phyloP scores from a whole-genome alignment of 2,113 vertebrate species.

The Trinectes maculatus region DNA sequence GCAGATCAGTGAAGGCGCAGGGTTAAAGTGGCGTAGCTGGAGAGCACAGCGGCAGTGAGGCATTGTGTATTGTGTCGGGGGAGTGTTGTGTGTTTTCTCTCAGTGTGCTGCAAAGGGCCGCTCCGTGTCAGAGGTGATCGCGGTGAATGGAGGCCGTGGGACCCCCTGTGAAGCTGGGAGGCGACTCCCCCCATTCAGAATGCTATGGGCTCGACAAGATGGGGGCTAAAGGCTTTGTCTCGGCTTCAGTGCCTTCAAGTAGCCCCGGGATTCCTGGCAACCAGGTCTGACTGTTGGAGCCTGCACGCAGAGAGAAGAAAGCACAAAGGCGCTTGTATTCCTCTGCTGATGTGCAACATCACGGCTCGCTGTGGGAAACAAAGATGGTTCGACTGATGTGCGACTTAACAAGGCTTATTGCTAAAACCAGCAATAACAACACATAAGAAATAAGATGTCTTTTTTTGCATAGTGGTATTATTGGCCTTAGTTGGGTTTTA shows the following conservation, averaged over 20 bases:
- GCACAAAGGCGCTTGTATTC: constrained; percentile 67
- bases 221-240: constrained; percentile 75
- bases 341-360: constrained; percentile 69
- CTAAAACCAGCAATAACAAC: not conserved
- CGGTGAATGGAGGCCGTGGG: constrained; percentile 66
- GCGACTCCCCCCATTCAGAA: constrained; percentile 57
- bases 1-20: not conserved
- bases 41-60: constrained; percentile 22
- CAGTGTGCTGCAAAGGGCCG: constrained; percentile 61
- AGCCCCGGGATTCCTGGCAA: constrained; percentile 73
- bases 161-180: constrained; percentile 54
- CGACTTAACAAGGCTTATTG: constrained; percentile 2
- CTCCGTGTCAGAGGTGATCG: constrained; percentile 77
- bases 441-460: not conserved
- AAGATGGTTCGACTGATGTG: not conserved
- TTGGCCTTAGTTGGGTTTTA: not conserved
- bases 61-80: constrained; percentile 41
- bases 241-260: constrained; percentile 66
- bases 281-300: constrained; percentile 58
- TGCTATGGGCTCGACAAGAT: constrained; percentile 54
- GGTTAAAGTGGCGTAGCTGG: constrained; percentile 11
- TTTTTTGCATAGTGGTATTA: not conserved
- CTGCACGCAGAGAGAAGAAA: constrained; percentile 30
- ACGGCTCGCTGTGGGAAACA: constrained; percentile 30
- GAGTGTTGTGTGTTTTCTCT: constrained; percentile 68